Evolutionary conservation across 2,113 vertebrate genomes (phyloP), one percentile per base, ranked within the genome.

Genomic region (Lagopus muta): DNA sequence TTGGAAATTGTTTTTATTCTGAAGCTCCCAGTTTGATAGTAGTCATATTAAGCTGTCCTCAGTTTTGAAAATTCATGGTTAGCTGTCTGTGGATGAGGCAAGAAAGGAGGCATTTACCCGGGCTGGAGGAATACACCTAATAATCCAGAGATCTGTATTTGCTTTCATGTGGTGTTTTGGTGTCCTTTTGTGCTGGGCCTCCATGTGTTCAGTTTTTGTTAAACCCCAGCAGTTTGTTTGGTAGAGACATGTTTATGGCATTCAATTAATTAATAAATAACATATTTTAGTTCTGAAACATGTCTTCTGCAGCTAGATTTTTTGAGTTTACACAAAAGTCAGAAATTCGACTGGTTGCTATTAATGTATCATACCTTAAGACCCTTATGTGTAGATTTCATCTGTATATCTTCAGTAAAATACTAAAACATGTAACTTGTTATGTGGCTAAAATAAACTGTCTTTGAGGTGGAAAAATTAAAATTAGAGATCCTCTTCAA

Each of bases 161-260:
- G 30, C 67, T 94, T 88, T 88, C 32, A 48, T 79, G 43, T 67
- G 77, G 79, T 78, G 54, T 91, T 93, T 81, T 89, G 43, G 21
- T 48, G 42, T 67, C 66, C 8, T 67, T 86, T 72, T 73, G 15
- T 58, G n/a, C 54, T 75, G 4, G 42, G 22, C 50, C n/a, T 58
- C 4, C 0, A 32, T 48, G 5, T 74, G 21, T 71, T 78, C 24
- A 16, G 11, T 69, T 83, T 88, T 19, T 69, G 73, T 61, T 77
- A 80, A 55, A 58, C 38, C 13, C 67, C 32, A 10, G 17, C 42
- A 28, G 43, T 78, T 90, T 20, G 3, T 52, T 27, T 52, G 27
- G 17, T 30, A 70, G n/a, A 90, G 18, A 43, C 6, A 45, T 82
- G 64, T 82, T 72, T 60, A 54, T 38, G 43, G 4, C 27, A 20